phyloP scores from a whole-genome alignment of 2,888 invertebrate genomes.

The Aplocera efformata region DNA sequence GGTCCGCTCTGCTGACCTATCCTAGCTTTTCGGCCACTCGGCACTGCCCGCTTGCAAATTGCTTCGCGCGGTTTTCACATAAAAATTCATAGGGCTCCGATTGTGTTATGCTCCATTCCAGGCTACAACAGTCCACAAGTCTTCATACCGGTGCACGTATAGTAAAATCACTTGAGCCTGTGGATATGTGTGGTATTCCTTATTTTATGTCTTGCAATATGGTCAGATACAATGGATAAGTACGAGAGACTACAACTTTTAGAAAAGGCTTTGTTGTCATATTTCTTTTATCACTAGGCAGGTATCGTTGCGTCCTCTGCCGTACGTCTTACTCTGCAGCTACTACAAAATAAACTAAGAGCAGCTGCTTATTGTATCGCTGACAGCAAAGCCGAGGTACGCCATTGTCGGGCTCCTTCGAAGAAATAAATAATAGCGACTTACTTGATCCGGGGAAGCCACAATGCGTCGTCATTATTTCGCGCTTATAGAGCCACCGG shows the following conservation, averaged over 20 bases:
- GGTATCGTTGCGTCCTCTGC: slow-evolving; percentile 60
- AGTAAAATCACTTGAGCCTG: slow-evolving; percentile 7
- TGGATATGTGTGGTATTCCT: too few relatives aligned
- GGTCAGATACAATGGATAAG: slow-evolving; percentile 45
- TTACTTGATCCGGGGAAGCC: slow-evolving; percentile 66
- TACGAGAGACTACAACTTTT: slow-evolving; percentile 42
- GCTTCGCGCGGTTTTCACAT: slow-evolving; percentile 43
- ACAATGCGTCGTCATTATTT: slow-evolving; percentile 72
- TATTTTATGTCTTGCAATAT: slow-evolving; percentile 32
- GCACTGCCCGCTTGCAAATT: slow-evolving; percentile 35
- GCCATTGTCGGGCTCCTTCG: slow-evolving; percentile 60
- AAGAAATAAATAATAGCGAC: slow-evolving; percentile 73
- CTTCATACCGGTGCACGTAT: slow-evolving; percentile 1
- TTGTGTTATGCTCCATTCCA: slow-evolving; percentile 20
- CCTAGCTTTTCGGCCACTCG: slow-evolving; percentile 49
- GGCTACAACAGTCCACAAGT: neutral
- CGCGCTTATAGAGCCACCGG: slow-evolving; percentile 50
- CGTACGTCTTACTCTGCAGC: slow-evolving; percentile 54
- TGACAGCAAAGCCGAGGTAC: slow-evolving; percentile 68
- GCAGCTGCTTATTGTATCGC: slow-evolving; percentile 72
- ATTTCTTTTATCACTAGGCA: slow-evolving; percentile 51
- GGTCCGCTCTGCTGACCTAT: slow-evolving; percentile 43
- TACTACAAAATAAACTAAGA: slow-evolving; percentile 58
- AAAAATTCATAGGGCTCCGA: slow-evolving; percentile 51
- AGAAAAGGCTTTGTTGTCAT: slow-evolving; percentile 41